These are phyloP conservation scores for Aphidius gifuensis DNA, from an alignment of 1,140 invertebrate species.

Conservation along the genomic window DNA sequence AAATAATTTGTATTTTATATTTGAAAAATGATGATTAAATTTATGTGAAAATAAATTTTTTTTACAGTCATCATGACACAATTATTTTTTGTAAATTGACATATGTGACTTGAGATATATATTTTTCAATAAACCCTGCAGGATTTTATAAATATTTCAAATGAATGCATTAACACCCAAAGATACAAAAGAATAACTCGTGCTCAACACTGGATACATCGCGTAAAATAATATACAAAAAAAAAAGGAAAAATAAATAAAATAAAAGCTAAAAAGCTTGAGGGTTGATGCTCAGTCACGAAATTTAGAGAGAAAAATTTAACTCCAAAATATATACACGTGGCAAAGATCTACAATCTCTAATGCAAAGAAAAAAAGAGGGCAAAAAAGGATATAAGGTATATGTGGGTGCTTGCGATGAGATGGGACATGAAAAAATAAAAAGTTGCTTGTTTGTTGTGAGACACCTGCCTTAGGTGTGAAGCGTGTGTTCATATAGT, in stretches of 20 bases:
- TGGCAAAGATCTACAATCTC: conserved; percentile 7
- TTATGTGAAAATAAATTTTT: too few species aligned
- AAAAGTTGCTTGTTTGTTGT: conserved; percentile 19
- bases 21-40: too few species aligned
- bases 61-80: too few species aligned
- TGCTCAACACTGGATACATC: not conserved
- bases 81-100: too few species aligned
- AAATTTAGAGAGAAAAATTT: not conserved
- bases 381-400: not conserved
- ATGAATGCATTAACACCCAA: conserved; percentile 7
- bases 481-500: conserved; percentile 15
- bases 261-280: conserved; percentile 19
- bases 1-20: too few species aligned
- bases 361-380: not conserved
- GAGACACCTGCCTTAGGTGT: conserved; percentile 27
- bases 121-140: not conserved
- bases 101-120: too few species aligned
- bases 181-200: conserved; percentile 9
- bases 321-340: not conserved
- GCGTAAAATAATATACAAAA: conserved; percentile 1
- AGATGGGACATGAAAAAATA: conserved; percentile 16
- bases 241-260: conserved; percentile 20
- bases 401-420: conserved; percentile 24
- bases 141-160: conserved; percentile 17
- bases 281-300: conserved; percentile 21